Percentiles rank a stretch among this genome's conserved stretches.
Evolutionary conservation across 2,888 invertebrate species (phyloP).

Genomic region (Hydraecia micacea): DNA sequence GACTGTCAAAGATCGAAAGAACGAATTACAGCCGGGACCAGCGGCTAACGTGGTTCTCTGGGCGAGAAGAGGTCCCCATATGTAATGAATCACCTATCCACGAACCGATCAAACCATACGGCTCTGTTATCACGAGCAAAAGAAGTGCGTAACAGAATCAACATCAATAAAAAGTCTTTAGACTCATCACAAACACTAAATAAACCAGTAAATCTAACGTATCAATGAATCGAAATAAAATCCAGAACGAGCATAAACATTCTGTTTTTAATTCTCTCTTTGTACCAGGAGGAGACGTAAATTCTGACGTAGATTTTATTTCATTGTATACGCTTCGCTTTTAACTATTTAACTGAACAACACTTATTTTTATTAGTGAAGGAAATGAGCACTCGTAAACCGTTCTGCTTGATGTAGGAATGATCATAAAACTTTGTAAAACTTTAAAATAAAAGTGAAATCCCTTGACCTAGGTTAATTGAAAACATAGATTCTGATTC

Average conservation of each 20-base stretch:
- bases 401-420: slow-evolving; percentile 13
- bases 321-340: slow-evolving; percentile 33
- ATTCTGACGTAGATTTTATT: slow-evolving; percentile 40
- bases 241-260: slow-evolving; percentile 17
- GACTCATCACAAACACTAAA: slow-evolving; percentile 25
- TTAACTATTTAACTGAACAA: slow-evolving; percentile 41
- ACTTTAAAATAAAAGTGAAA: slow-evolving; percentile 18
- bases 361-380: slow-evolving; percentile 48
- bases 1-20: no score
- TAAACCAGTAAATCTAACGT: slow-evolving; percentile 21
- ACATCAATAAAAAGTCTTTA: slow-evolving; percentile 13
- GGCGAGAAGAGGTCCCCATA: no score
- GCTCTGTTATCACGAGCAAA: neutral
- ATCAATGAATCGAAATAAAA: slow-evolving; percentile 43
- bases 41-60: no score
- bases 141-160: slow-evolving; percentile 11
- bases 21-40: no score
- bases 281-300: slow-evolving; percentile 39
- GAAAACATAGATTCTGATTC: no score
- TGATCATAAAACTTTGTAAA: slow-evolving; percentile 23
- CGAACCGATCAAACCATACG: no score
- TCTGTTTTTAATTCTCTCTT: slow-evolving; percentile 33
- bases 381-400: slow-evolving; percentile 43
- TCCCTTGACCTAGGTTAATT: neutral
- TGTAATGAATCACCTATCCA: no score